These are phyloP conservation scores for Cheumatopsyche charites DNA, from an alignment of 1,140 invertebrate species.

Conservation along the genomic window DNA sequence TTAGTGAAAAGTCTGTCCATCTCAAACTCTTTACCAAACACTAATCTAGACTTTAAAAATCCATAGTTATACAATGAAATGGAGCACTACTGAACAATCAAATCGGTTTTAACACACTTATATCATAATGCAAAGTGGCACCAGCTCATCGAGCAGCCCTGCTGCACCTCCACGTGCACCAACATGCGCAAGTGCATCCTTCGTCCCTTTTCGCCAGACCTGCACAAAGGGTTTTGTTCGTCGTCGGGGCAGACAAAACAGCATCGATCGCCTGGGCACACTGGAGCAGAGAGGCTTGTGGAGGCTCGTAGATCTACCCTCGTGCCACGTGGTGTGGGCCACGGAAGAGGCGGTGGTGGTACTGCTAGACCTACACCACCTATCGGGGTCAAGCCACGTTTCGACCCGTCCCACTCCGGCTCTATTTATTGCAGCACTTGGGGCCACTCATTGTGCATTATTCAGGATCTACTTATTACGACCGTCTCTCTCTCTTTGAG, in stretches of 20 bases:
- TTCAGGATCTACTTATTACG: conserved; percentile 28
- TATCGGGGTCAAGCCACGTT: conserved; percentile 35
- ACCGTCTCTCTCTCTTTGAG: not conserved
- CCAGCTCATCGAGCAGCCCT: too few species aligned
- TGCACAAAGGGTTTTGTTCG: conserved; percentile 29
- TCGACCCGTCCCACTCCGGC: conserved; percentile 15
- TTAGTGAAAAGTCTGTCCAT: too few species aligned
- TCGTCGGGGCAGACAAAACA: conserved; percentile 33
- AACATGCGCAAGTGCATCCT: conserved; percentile 5
- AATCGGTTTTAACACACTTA: too few species aligned
- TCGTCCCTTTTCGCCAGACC: not conserved
- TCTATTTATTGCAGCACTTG: conserved; percentile 28
- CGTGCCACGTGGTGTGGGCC: not conserved
- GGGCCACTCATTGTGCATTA: conserved; percentile 24
- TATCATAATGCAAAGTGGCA: too few species aligned
- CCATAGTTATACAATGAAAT: too few species aligned
- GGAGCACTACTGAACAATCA: too few species aligned
- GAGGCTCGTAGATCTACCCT: not conserved
- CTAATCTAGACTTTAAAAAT: too few species aligned
- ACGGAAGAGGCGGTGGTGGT: not conserved
- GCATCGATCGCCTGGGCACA: conserved; percentile 37
- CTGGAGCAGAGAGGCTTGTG: not conserved
- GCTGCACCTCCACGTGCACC: not conserved
- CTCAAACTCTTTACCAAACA: too few species aligned
- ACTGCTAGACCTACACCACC: too few species aligned